Percentiles rank a stretch among this genome's conserved stretches.
Conservation (phyloP, 1,140 invertebrate species). For the Pseudachorutes palmiensis region DNA sequence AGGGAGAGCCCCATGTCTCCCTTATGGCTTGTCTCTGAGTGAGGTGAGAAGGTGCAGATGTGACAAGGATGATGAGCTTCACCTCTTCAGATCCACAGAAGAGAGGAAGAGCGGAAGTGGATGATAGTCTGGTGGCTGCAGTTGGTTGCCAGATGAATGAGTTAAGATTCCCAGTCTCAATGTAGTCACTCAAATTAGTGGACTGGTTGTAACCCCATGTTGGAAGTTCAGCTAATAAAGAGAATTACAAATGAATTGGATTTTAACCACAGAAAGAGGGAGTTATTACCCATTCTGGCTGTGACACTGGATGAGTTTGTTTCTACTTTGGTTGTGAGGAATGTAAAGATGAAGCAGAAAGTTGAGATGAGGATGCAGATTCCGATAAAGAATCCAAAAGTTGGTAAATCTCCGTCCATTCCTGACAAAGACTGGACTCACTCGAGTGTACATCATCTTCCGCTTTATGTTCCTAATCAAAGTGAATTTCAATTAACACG, state of each 20-base stretch:
- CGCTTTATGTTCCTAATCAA: constrained; percentile 2
- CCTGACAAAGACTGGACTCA: constrained; percentile 27
- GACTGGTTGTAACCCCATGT: constrained; percentile 35
- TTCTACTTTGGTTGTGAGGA: constrained; percentile 20
- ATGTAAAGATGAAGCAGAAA: constrained; percentile 30
- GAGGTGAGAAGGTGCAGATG: constrained; percentile 31
- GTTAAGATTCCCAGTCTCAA: constrained; percentile 23
- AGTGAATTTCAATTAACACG: neutral
- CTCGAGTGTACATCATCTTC: constrained; percentile 26
- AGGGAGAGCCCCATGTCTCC: constrained; percentile 68
- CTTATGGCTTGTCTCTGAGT: constrained; percentile 57
- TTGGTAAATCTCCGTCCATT: constrained; percentile 27
- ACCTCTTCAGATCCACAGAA: constrained; percentile 26
- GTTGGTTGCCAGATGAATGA: constrained; percentile 31
- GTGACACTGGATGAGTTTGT: neutral
- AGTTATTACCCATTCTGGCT: neutral
- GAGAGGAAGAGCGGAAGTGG: constrained; percentile 13
- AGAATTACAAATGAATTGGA: neutral
- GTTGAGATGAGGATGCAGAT: constrained; percentile 18
- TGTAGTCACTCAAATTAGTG: constrained; percentile 29
- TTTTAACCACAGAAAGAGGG: neutral
- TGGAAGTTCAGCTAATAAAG: constrained; percentile 29
- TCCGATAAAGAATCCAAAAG: constrained; percentile 16
- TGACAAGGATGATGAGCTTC: constrained; percentile 30
- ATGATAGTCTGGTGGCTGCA: neutral